phyloP scores from a whole-genome alignment of 1,140 invertebrate genomes.

The Drosophila obscura region DNA sequence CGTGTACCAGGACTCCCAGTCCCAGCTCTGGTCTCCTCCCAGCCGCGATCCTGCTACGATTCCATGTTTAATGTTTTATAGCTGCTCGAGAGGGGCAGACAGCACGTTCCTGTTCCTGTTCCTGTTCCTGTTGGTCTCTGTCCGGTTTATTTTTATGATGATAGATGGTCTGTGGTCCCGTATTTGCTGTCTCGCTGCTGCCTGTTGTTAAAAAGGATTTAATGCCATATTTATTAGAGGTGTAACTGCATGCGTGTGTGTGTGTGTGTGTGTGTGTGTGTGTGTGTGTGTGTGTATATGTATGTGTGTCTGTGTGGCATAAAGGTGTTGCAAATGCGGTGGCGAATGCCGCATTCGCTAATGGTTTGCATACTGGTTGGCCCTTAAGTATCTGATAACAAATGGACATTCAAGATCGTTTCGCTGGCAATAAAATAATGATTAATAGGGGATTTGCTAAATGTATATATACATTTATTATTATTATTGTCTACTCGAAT shows the following conservation, averaged over 20 bases:
- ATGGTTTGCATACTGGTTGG: background rate
- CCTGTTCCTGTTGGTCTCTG: conserved; percentile 37
- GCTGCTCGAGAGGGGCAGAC: conserved; percentile 28
- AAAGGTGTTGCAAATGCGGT: conserved; percentile 16
- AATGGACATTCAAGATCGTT: conserved; percentile 9
- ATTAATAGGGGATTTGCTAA: conserved; percentile 10
- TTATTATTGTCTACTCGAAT: too few relatives aligned
- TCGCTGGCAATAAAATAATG: conserved; percentile 1
- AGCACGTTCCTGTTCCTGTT: conserved; percentile 13
- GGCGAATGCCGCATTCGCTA: background rate
- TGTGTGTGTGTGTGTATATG: conserved; percentile 7
- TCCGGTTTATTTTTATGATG: conserved; percentile 72
- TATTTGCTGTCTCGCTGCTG: conserved; percentile 47
- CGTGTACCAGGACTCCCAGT: too few relatives aligned
- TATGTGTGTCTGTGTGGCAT: conserved; percentile 2
- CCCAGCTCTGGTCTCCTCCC: background rate
- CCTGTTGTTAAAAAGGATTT: conserved; percentile 64
- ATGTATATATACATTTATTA: background rate
- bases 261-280: conserved; percentile 13
- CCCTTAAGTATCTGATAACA: conserved; percentile 7
- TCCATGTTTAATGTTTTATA: conserved; percentile 70
- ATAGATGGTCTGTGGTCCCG: conserved; percentile 59
- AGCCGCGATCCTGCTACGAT: conserved; percentile 25
- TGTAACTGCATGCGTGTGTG: conserved; percentile 24
- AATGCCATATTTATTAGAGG: conserved; percentile 67